Evolutionary conservation across 2,888 invertebrate species (phyloP).

Genomic region (Marasmarcha lunaedactyla): DNA sequence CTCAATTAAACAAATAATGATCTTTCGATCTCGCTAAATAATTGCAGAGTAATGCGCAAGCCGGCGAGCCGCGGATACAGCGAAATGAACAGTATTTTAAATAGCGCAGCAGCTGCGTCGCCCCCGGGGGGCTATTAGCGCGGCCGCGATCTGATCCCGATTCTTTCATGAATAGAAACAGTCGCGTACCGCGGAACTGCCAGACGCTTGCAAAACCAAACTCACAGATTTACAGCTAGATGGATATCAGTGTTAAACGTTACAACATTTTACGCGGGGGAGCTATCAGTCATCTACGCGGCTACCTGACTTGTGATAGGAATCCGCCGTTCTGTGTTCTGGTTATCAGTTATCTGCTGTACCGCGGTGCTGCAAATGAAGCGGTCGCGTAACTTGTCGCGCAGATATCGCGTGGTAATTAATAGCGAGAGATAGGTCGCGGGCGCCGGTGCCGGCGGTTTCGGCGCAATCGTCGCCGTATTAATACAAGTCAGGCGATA

Average conservation of each 20-base stretch:
- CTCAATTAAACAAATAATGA: conserved; percentile 1
- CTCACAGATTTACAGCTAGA: conserved; percentile 43
- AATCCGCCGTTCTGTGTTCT: neutral
- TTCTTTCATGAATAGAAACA: conserved; percentile 59
- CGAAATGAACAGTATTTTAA: conserved; percentile 47
- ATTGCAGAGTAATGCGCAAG: neutral
- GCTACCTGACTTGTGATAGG: no score
- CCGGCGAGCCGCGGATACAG: conserved; percentile 1
- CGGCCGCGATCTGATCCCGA: conserved; percentile 56
- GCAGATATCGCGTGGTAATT: conserved; percentile 62
- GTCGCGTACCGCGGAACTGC: conserved; percentile 26
- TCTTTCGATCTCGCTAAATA: neutral
- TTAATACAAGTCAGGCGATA: conserved; percentile 63
- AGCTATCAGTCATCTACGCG: conserved; percentile 36
- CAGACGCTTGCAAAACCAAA: conserved; percentile 37
- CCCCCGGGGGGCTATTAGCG: conserved; percentile 56
- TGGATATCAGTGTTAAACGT: conserved; percentile 39
- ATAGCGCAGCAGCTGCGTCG: conserved; percentile 49
- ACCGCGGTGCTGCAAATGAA: conserved; percentile 42
- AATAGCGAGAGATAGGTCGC: conserved; percentile 62
- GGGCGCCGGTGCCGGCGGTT: conserved; percentile 34
- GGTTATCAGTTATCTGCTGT: conserved; percentile 2
- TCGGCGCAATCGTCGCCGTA: conserved; percentile 50
- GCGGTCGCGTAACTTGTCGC: conserved; percentile 67
- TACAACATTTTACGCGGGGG: conserved; percentile 23